Evolutionary conservation across 2,888 invertebrate species (phyloP).

Genomic region (Synanthedon myopaeformis): DNA sequence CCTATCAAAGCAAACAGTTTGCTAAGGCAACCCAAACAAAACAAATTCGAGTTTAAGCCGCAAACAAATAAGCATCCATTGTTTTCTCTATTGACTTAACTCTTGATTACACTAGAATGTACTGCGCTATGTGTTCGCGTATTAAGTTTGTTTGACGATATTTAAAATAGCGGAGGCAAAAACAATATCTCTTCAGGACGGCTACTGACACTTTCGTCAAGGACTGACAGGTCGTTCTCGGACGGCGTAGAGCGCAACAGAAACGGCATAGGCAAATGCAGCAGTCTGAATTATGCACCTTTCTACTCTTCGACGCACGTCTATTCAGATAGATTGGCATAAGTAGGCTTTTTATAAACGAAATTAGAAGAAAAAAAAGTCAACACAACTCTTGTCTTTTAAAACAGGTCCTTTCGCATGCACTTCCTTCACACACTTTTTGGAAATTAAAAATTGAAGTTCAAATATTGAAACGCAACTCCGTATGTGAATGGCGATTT

Average conservation of each 20-base stretch:
- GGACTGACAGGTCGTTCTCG: constrained; percentile 45
- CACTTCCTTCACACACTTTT: too few relatives aligned
- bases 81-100: constrained; percentile 19
- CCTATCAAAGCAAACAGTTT: constrained; percentile 14
- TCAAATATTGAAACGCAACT: too few relatives aligned
- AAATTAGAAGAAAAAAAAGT: not conserved
- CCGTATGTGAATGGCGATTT: too few relatives aligned
- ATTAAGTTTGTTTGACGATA: constrained; percentile 27
- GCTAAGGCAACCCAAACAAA: constrained; percentile 5
- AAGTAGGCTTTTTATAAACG: constrained; percentile 46
- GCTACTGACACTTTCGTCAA: constrained; percentile 47
- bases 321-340: constrained; percentile 53
- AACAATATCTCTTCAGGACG: constrained; percentile 57
- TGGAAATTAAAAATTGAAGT: too few relatives aligned
- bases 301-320: constrained; percentile 40
- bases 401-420: too few relatives aligned
- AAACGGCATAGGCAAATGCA: constrained; percentile 45
- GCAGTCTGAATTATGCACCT: constrained; percentile 47
- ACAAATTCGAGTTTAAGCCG: constrained; percentile 7
- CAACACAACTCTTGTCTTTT: constrained; percentile 1
- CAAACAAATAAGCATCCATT: constrained; percentile 22
- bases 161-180: constrained; percentile 58
- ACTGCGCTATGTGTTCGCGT: not conserved
- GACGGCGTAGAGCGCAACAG: constrained; percentile 45
- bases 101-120: not conserved